phyloP scores from a whole-genome alignment of 1,140 invertebrate genomes.

The Globodera ellingtonae region DNA sequence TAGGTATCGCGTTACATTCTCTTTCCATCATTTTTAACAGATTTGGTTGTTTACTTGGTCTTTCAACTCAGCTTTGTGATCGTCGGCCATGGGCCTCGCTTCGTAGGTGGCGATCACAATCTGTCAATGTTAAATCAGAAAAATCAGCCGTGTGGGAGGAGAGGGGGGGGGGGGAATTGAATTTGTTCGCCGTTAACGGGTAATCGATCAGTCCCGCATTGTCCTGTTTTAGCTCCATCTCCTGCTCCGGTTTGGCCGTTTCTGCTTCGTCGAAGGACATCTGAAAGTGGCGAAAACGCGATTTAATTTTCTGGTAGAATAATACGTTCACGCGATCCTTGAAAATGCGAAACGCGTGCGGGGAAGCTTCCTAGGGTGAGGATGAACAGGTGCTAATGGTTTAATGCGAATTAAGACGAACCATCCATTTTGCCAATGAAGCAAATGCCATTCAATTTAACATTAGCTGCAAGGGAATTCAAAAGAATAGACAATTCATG shows the following conservation, averaged over 20 bases:
- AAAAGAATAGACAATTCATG: too few relatives aligned
- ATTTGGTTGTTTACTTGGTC: conserved; percentile 48
- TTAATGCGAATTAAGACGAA: not conserved
- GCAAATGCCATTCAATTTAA: conserved; percentile 90
- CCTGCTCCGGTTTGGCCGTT: conserved; percentile 76
- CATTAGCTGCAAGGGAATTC: conserved; percentile 66
- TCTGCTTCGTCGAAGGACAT: conserved; percentile 89
- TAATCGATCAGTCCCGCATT: conserved; percentile 80
- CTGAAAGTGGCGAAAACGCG: conserved; percentile 66
- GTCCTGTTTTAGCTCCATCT: conserved; percentile 84
- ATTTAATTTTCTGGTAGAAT: conserved; percentile 16
- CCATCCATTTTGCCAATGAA: conserved; percentile 81
- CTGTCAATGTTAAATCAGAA: not conserved
- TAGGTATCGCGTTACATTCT: too few relatives aligned
- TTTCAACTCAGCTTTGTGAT: conserved; percentile 50
- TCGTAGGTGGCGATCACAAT: conserved; percentile 58
- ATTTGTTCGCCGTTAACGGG: conserved; percentile 81
- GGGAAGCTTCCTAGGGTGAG: conserved; percentile 76
- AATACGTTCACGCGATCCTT: conserved; percentile 53
- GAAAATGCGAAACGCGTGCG: conserved; percentile 81
- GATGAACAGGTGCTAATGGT: not conserved
- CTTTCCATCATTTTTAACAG: conserved; percentile 41
- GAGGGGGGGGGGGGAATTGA: conserved; percentile 70
- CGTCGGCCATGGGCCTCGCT: conserved; percentile 50
- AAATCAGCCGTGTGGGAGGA: too few relatives aligned